A percentile compares a stretch with the other conserved stretches of the same genome.
Conservation (phyloP, 2,797 vertebrate species). For the Podargus strigoides region DNA sequence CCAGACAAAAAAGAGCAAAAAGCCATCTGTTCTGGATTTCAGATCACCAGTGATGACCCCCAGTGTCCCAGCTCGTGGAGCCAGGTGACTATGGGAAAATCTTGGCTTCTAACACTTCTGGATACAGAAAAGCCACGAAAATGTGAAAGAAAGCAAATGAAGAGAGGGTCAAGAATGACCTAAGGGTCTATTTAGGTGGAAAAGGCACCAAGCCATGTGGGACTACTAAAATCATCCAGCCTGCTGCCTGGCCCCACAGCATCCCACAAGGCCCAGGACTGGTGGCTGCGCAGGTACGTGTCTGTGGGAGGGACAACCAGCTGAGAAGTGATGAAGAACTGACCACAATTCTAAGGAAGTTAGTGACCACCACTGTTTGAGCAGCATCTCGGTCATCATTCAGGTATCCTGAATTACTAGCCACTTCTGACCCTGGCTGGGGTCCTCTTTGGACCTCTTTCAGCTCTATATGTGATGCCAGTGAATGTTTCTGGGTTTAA, state of each 20-base stretch:
- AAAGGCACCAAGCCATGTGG: not conserved
- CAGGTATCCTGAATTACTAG: not conserved
- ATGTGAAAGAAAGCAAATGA: not conserved
- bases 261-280: not conserved
- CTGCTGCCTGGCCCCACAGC: not conserved
- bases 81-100: not conserved
- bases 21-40: not conserved
- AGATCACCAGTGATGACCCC: not conserved
- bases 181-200: not conserved
- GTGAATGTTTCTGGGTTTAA: not conserved
- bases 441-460: not conserved
- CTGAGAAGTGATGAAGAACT: not conserved
- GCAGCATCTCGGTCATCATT: not conserved
- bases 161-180: not conserved
- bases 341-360: not conserved
- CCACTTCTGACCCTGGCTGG: not conserved
- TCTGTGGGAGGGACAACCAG: fast-evolving
- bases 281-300: not conserved
- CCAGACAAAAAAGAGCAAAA: not conserved
- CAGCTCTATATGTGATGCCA: not conserved
- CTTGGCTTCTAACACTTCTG: not conserved
- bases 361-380: fast-evolving
- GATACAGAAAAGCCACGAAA: not conserved
- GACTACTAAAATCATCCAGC: not conserved
- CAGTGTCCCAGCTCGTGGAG: not conserved